Conservation (phyloP, 2,888 invertebrate genomes). For the Rotaria socialis region DNA sequence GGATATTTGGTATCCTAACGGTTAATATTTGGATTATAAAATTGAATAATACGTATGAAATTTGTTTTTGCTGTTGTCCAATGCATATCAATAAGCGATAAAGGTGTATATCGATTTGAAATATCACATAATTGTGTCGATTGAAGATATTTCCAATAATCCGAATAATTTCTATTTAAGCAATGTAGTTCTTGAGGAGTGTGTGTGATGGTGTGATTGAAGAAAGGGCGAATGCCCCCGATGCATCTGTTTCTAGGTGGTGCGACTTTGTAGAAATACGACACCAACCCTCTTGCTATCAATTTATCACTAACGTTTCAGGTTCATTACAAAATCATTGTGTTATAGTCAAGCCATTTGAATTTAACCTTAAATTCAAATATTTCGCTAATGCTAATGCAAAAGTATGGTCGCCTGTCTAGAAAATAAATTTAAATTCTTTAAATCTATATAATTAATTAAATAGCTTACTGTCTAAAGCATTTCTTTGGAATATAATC, state of each 20-base stretch:
- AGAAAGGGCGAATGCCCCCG: too few species aligned
- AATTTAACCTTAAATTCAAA: neutral
- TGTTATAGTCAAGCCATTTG: neutral
- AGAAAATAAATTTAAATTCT: neutral
- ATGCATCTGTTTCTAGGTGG: too few species aligned
- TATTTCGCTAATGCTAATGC: neutral
- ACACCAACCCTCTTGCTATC: neutral
- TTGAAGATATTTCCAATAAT: neutral
- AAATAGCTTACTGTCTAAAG: neutral
- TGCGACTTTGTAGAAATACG: too few species aligned
- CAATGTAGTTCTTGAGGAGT: neutral
- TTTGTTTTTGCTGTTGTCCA: neutral
- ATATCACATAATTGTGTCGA: neutral
- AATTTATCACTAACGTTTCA: neutral
- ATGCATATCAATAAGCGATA: neutral
- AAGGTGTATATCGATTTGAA: neutral
- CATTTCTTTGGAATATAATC: slow-evolving; percentile 18
- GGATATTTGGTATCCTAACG: neutral
- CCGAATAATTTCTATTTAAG: neutral
- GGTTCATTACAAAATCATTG: neutral
- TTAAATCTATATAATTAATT: too few species aligned
- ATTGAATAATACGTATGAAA: slow-evolving; percentile 17
- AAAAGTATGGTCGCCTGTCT: neutral
- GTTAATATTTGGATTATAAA: neutral
- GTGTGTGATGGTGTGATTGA: too few species aligned